phyloP scores from a whole-genome alignment of 23 tunicate species.

The Pegea sp. region DNA sequence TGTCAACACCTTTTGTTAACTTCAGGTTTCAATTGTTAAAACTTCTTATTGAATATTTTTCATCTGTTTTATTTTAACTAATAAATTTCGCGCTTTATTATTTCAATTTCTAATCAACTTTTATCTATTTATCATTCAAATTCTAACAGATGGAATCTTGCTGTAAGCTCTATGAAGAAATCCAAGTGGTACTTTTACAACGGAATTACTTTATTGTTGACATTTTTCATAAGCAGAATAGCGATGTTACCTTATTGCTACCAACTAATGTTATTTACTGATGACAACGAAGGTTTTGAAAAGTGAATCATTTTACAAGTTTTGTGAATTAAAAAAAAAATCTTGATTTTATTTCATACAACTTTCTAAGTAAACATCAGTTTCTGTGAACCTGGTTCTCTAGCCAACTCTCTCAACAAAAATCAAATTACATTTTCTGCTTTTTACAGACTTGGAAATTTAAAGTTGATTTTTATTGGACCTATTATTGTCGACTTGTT shows the following conservation, averaged over 20 bases:
- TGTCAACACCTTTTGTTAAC: conserved; percentile 1
- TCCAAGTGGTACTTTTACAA: not conserved
- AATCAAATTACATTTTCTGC: too few relatives aligned
- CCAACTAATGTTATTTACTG: not conserved
- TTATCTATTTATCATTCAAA: not conserved
- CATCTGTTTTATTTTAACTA: too few relatives aligned
- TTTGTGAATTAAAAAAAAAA: too few relatives aligned
- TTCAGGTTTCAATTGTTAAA: not conserved
- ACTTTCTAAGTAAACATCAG: too few relatives aligned
- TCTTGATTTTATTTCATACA: too few relatives aligned
- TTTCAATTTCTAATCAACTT: not conserved
- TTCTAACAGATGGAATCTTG: not conserved
- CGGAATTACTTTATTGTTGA: not conserved
- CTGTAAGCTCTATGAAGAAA: not conserved
- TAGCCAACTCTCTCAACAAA: too few relatives aligned
- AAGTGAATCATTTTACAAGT: not conserved
- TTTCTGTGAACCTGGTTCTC: too few relatives aligned
- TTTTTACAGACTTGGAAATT: not conserved
- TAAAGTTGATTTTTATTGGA: not conserved
- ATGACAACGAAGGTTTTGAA: not conserved
- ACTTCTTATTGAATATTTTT: not conserved
- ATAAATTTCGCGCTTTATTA: too few relatives aligned
- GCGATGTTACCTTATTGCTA: not conserved
- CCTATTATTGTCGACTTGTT: not conserved
- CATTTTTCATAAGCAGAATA: conserved; percentile 1